phyloP scores from a whole-genome alignment of 2,113 vertebrate species.

The Corythoichthys haematopterus region DNA sequence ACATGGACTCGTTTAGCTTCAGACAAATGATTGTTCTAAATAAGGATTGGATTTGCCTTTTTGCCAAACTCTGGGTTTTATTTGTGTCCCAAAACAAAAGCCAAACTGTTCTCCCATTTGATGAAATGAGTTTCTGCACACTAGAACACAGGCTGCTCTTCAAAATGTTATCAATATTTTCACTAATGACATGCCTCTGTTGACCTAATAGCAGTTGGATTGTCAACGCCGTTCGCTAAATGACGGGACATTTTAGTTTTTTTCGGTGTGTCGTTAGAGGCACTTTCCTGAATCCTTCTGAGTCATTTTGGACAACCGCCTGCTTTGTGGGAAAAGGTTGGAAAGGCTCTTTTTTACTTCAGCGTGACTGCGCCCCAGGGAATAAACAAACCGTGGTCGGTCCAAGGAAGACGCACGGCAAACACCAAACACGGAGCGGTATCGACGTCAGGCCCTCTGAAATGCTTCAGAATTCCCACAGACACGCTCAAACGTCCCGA shows the following conservation, averaged over 20 bases:
- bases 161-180: neutral
- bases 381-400: neutral
- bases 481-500: neutral
- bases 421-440: neutral
- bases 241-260: too few species aligned
- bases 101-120: neutral
- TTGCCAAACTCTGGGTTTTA: neutral
- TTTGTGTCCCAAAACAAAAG: neutral
- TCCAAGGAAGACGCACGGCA: neutral
- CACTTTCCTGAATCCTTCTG: neutral
- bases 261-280: too few species aligned
- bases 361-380: neutral
- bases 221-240: neutral
- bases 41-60: neutral
- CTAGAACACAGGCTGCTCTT: neutral
- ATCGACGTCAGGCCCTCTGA: neutral
- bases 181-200: neutral
- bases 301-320: neutral
- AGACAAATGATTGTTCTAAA: neutral
- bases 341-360: neutral
- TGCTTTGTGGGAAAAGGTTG: neutral
- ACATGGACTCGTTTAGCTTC: neutral
- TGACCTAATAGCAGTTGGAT: neutral
- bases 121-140: neutral
- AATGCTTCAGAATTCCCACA: neutral